A percentile compares a stretch with the other conserved stretches of the same genome.
Conservation (phyloP, 2,888 invertebrate genomes). For the Pheosia gnoma region DNA sequence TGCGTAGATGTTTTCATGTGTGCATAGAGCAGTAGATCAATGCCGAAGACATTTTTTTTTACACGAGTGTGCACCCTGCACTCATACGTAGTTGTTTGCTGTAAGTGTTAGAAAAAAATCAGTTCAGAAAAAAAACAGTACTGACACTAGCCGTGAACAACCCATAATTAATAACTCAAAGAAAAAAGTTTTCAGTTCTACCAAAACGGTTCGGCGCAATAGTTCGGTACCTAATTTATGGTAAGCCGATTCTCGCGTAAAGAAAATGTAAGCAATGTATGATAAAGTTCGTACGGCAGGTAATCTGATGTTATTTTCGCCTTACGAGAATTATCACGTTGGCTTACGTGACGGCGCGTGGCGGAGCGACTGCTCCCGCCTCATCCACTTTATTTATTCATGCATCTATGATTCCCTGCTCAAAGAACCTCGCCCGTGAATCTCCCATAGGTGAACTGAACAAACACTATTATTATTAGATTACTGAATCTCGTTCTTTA, state of each 20-base stretch:
- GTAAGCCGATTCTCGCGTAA: slow-evolving; percentile 17
- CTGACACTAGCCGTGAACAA: too few species aligned
- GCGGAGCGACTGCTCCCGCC: slow-evolving; percentile 16
- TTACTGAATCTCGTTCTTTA: slow-evolving; percentile 28
- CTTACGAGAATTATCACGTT: slow-evolving; percentile 28
- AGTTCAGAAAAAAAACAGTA: too few species aligned
- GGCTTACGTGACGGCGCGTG: slow-evolving; percentile 32
- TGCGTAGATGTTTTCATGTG: too few species aligned
- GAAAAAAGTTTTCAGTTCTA: not conserved
- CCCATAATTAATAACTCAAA: too few species aligned
- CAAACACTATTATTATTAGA: slow-evolving; percentile 27
- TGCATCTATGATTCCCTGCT: slow-evolving; percentile 21
- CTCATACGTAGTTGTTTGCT: too few species aligned
- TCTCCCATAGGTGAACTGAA: slow-evolving; percentile 26
- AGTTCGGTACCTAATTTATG: not conserved
- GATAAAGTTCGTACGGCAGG: slow-evolving; percentile 6
- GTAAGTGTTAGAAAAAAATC: too few species aligned
- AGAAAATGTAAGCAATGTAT: slow-evolving; percentile 20
- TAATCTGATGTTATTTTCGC: slow-evolving; percentile 30
- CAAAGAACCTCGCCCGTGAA: slow-evolving; percentile 13
- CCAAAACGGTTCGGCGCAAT: not conserved
- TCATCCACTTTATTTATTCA: slow-evolving; percentile 42
- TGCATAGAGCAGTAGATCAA: too few species aligned
- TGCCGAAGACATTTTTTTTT: too few species aligned
- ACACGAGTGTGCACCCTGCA: too few species aligned